Conservation (phyloP, 2,888 invertebrate species). For the Carcina quercana region DNA sequence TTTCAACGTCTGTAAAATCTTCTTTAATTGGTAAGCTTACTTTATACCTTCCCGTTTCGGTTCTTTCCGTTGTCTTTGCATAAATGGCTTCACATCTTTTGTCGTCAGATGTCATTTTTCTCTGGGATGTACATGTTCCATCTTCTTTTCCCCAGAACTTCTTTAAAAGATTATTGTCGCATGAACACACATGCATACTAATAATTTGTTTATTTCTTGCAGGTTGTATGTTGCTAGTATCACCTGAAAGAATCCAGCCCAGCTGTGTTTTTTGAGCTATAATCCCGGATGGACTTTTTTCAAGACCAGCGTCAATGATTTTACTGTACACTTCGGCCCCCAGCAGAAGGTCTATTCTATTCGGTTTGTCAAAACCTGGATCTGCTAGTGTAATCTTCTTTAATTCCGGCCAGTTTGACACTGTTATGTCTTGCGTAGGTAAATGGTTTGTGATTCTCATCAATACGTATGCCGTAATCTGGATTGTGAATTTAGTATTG, state of each 20-base stretch:
- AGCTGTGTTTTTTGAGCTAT: conserved; percentile 19
- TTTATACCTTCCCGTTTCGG: conserved; percentile 8
- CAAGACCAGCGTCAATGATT: conserved; percentile 16
- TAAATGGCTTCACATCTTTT: conserved; percentile 1
- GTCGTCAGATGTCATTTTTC: conserved; percentile 3
- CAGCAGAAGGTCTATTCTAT: conserved; percentile 16
- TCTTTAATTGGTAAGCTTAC: conserved; percentile 8
- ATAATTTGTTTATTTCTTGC: not conserved
- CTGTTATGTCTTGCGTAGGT: not conserved
- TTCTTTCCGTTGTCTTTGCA: conserved; percentile 2
- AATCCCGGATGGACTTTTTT: conserved; percentile 10
- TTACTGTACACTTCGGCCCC: conserved; percentile 20
- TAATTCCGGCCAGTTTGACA: conserved; percentile 8
- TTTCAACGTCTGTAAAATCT: too few species aligned
- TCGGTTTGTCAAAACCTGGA: conserved; percentile 11
- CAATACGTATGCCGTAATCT: conserved; percentile 4
- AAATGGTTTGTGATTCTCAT: conserved; percentile 1
- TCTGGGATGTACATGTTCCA: too few species aligned
- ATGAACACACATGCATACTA: conserved; percentile 3
- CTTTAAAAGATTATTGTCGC: conserved; percentile 5
- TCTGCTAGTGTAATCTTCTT: conserved; percentile 9
- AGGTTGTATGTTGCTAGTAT: not conserved
- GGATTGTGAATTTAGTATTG: not conserved
- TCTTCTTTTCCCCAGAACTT: conserved; percentile 14
- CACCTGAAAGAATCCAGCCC: conserved; percentile 23